These are phyloP conservation scores for Cynopterus sphinx DNA, from an alignment of 2,797 vertebrate genomes.

Conservation along the genomic window DNA sequence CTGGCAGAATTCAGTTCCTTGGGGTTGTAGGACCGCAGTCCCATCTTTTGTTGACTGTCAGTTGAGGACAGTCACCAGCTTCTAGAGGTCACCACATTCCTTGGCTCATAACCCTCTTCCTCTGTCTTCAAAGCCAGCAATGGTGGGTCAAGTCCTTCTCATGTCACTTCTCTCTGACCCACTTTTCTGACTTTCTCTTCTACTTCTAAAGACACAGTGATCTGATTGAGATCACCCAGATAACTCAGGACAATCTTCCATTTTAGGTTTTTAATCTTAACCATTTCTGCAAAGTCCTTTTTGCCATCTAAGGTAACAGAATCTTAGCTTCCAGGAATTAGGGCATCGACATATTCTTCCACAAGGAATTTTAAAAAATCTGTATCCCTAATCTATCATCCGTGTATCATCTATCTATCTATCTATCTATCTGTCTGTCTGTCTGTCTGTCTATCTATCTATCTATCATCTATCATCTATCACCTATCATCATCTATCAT, in stretches of 20 bases:
- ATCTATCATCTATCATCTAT: too few species aligned
- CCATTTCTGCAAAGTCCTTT: not conserved
- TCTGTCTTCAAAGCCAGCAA: not conserved
- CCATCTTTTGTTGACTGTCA: not conserved
- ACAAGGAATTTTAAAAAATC: not conserved
- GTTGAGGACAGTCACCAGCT: not conserved
- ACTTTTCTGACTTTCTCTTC: not conserved
- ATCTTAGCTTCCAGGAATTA: not conserved
- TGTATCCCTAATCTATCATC: too few species aligned
- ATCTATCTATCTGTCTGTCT: too few species aligned
- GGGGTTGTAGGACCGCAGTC: not conserved
- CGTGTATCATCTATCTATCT: too few species aligned
- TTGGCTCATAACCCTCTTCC: not conserved
- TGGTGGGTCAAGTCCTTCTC: not conserved
- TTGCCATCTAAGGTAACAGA: not conserved
- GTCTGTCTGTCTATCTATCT: too few species aligned
- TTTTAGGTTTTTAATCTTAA: not conserved
- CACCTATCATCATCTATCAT: too few species aligned
- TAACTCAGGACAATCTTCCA: not conserved
- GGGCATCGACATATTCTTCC: not conserved
- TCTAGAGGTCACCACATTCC: not conserved
- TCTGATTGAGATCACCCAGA: not conserved
- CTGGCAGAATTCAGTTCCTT: not conserved
- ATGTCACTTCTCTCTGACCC: not conserved
- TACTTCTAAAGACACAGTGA: not conserved